Base-by-base conservation (phyloP, 37 sponge, comb jelly and placozoan genomes). In the Cliona cf. orientalis region DNA sequence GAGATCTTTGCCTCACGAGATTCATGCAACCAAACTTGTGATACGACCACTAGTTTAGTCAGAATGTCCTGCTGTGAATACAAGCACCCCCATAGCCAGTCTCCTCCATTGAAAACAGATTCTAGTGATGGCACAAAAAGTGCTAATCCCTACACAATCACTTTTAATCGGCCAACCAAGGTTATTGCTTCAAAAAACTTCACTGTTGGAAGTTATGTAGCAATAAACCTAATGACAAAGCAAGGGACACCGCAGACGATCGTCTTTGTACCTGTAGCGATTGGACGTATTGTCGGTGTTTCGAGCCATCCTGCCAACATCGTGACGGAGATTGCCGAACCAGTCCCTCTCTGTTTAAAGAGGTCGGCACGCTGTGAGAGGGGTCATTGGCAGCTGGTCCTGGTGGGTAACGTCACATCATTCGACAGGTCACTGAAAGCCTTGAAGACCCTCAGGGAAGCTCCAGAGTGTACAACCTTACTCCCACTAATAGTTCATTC, bases 381-480 rank as follows among this genome's bases (percentile, higher is more conserved):
- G 56, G 87, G 92, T 19, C 87, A 83, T 57, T 91, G 92, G 92
- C 49, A 81, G 60, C 60, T 91, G 58, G 66, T 31, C 6, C 79
- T 77, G 11, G 46, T 91, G 36, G 87, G 92, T 4, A 86, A 91
- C 57, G 80, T 91, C n/a, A 86, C 59, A n/a, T 58, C 60, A 41
- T 91, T 83, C 70, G 81, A 46, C 33, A 31, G 91, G 53, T 53
- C 78, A 46, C 59, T 75, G 31, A 75, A 80, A 40, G 81, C 86
- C 62, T 64, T 91, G 6, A 21, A 39, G 6, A 32, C 21, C 45
- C 28, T 89, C 2, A 3, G 39, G 28, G 33, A 63, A 7, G 29
- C 45, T 3, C 21, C 11, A 12, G 53, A 26, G 33, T 66, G 66
- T 44, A 69, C 71, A 3, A 35, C 46, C 46, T 49, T 77, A 0